Conservation (phyloP, 2,113 vertebrate species). For the Notarius lentiginosus region DNA sequence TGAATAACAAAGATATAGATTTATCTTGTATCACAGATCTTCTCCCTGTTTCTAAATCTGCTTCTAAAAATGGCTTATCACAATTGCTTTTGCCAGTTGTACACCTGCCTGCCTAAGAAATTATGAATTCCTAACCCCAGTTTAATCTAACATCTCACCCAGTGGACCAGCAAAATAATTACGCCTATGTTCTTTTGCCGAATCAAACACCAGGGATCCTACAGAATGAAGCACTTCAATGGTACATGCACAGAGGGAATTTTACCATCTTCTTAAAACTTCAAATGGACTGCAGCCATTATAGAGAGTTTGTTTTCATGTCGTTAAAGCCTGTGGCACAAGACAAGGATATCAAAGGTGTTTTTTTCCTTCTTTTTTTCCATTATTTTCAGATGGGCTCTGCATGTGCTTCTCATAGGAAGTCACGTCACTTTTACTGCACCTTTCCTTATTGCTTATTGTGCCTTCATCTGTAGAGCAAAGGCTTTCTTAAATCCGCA, state of each 20-base stretch:
- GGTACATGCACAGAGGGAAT: constrained; percentile 46
- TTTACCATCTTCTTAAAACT: constrained; percentile 44
- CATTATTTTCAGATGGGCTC: constrained; percentile 56
- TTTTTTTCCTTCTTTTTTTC: constrained; percentile 56
- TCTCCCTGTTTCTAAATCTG: neutral
- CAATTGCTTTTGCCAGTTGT: neutral
- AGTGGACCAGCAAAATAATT: constrained; percentile 43
- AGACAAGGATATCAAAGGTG: constrained; percentile 54
- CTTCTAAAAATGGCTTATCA: neutral
- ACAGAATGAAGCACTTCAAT: constrained; percentile 35
- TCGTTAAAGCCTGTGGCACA: constrained; percentile 50
- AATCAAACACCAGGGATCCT: constrained; percentile 41
- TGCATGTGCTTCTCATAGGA: constrained; percentile 36
- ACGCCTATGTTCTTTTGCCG: constrained; percentile 15
- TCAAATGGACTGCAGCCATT: constrained; percentile 58
- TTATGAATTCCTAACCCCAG: neutral
- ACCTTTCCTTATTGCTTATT: neutral
- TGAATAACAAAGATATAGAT: neutral
- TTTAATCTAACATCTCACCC: constrained; percentile 20
- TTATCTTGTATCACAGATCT: neutral
- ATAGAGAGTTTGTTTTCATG: constrained; percentile 39
- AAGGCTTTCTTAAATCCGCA: neutral
- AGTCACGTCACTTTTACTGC: constrained; percentile 42
- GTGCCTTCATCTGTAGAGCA: neutral
- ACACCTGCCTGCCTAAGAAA: neutral